These are phyloP conservation scores for Indri indri DNA, from an alignment of 2,113 vertebrate species.

Conservation along the genomic window DNA sequence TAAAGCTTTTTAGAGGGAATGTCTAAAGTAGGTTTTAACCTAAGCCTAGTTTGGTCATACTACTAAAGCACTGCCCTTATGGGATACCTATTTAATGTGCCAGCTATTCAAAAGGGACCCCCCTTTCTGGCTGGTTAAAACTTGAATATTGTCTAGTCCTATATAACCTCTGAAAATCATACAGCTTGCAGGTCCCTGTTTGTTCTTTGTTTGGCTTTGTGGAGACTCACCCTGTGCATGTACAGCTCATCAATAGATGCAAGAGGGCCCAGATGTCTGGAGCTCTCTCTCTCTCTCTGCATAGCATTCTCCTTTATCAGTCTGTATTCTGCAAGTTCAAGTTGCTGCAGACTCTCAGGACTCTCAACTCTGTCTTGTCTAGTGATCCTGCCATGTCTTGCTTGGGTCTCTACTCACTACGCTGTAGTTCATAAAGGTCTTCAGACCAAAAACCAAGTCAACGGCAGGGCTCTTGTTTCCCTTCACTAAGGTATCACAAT, in stretches of 20 bases:
- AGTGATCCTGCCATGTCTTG: not conserved
- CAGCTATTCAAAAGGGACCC: not conserved
- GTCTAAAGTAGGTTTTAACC: not conserved
- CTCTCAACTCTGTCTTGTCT: not conserved
- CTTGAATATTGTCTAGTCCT: not conserved
- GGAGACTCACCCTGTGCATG: fast-evolving
- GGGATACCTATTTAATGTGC: not conserved
- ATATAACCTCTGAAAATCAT: not conserved
- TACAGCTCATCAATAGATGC: not conserved
- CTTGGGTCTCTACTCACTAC: not conserved
- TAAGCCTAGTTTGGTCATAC: not conserved
- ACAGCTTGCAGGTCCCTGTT: not conserved
- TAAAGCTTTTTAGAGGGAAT: not conserved
- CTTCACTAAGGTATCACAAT: not conserved
- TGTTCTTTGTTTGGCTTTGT: not conserved
- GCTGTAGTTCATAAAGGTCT: not conserved
- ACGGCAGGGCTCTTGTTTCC: too few relatives aligned
- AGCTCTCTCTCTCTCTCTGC: not conserved
- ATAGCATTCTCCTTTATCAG: not conserved
- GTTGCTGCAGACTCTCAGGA: not conserved
- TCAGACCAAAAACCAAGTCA: not conserved
- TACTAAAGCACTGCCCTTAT: not conserved
- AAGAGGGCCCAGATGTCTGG: not conserved
- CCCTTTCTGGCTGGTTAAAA: not conserved
- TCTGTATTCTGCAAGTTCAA: not conserved